Base-by-base conservation (phyloP, 92 coral and sea anemone species). In the Micromussa lordhowensis region DNA sequence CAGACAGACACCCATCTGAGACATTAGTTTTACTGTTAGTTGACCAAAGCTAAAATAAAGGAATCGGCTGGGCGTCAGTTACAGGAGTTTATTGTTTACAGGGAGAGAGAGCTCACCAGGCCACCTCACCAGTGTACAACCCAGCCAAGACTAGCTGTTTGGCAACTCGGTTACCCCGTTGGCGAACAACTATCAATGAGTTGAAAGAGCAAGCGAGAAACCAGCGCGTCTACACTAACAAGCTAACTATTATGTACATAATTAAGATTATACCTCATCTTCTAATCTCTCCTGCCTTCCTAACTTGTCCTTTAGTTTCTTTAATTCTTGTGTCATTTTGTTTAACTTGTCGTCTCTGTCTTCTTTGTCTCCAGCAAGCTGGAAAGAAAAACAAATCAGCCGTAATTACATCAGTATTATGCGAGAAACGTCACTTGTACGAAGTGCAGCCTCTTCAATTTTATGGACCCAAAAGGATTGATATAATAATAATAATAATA, bases 321-420 rank as follows among this genome's bases (percentile, higher is more conserved):
- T 71, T 11, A 95, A 54, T 70, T 95, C 98, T 35, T 84, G 93
- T 83, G 90, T 86, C 90, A 95, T 91, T 82, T 89, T 86, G 44
- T 78, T 86, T 30, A 94, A 58, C 18, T 82, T 82, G 32, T 71
- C 94, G 13, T 95, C 98, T 49, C 90, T 89, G 12, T 78, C 85
- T 26, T 89, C 86, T 69, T 89, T 95, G 53, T 94, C 98, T 44
- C 87, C 92, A 81, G 90, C 96, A 77, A 92, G 89, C 98, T 95
- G 57, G 18, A 48, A 44, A 11, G 4, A 30, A 32, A 30, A 51
- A 78, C 19, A 79, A 79, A 26, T 10, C 69, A 63, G 29, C 1
- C 69, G 29, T 19, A n/a, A 80, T 40, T 31, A 16, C 69, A 51
- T 5, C 26, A 40, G 13, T 66, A 69, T 36, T 36, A 38, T 18